Evolutionary conservation across 2,888 invertebrate genomes (phyloP).

Genomic region (Spilarctia lutea): DNA sequence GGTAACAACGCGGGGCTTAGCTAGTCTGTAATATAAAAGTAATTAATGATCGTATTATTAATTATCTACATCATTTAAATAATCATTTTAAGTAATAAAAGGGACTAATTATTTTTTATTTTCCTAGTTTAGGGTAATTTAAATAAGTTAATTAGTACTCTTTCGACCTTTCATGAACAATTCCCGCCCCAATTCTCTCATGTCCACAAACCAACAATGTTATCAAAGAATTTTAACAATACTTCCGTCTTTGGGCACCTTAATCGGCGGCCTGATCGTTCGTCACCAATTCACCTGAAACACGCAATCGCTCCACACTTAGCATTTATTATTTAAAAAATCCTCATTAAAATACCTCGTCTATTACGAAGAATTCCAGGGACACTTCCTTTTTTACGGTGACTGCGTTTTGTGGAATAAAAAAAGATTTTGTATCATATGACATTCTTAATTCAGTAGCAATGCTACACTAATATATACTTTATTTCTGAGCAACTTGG

Average conservation of each 20-base stretch:
- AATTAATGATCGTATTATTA: too few species aligned
- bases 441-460: constrained; percentile 35
- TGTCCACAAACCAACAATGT: constrained; percentile 40
- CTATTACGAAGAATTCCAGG: constrained; percentile 73
- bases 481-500: constrained; percentile 16
- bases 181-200: constrained; percentile 22
- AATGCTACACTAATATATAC: constrained; percentile 8
- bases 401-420: constrained; percentile 62
- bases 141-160: background rate
- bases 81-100: background rate
- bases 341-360: constrained; percentile 81
- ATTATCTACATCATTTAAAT: background rate
- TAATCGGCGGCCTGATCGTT: constrained; percentile 50
- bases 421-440: constrained; percentile 51
- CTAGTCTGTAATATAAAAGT: too few species aligned
- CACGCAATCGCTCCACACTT: constrained; percentile 68
- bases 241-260: constrained; percentile 66
- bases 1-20: too few species aligned
- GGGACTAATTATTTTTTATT: background rate
- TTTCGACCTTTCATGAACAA: constrained; percentile 5
- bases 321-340: constrained; percentile 67
- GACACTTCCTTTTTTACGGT: constrained; percentile 65
- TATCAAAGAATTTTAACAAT: constrained; percentile 75
- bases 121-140: background rate
- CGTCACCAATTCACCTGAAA: constrained; percentile 62